Conservation (phyloP, 2,113 vertebrate species). For the Entomyzon cyanotis region DNA sequence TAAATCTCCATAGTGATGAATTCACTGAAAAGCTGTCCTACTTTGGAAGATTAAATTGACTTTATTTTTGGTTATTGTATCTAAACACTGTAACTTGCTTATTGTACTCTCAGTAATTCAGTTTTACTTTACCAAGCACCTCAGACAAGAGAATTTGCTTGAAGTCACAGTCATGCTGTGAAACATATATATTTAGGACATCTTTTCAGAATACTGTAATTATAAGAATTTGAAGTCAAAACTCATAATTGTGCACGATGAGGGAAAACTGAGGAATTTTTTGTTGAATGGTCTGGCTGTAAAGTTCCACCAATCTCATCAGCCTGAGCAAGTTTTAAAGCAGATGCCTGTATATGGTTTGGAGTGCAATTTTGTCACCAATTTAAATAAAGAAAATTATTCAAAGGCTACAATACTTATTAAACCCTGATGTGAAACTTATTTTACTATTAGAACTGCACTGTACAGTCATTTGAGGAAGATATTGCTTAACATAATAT, state of each 20-base stretch:
- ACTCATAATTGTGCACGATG: conserved; percentile 3
- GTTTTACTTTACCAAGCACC: conserved; percentile 42
- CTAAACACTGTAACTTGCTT: conserved; percentile 48
- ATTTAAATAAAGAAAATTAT: neutral
- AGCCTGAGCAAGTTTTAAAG: neutral
- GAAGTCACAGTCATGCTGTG: conserved; percentile 4
- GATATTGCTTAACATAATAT: neutral
- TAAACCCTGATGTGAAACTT: neutral
- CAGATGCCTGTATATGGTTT: neutral
- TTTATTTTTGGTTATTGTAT: conserved; percentile 67
- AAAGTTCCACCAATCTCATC: neutral
- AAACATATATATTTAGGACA: neutral
- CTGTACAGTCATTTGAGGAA: neutral
- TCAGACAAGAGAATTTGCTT: conserved; percentile 24
- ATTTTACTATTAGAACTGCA: neutral
- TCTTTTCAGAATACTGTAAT: neutral
- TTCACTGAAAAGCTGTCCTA: conserved; percentile 64
- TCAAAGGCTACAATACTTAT: neutral
- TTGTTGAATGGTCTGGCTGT: neutral
- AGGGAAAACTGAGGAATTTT: conserved; percentile 5
- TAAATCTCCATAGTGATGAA: conserved; percentile 69
- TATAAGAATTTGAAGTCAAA: conserved; percentile 32
- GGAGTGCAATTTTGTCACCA: neutral
- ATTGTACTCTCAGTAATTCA: conserved; percentile 46
- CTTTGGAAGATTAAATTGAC: conserved; percentile 68